A percentile compares a stretch with the other conserved stretches of the same genome.
These are phyloP conservation scores for Hemichromis elongatus DNA, from an alignment of 2,113 vertebrate species.

Conservation along the genomic window DNA sequence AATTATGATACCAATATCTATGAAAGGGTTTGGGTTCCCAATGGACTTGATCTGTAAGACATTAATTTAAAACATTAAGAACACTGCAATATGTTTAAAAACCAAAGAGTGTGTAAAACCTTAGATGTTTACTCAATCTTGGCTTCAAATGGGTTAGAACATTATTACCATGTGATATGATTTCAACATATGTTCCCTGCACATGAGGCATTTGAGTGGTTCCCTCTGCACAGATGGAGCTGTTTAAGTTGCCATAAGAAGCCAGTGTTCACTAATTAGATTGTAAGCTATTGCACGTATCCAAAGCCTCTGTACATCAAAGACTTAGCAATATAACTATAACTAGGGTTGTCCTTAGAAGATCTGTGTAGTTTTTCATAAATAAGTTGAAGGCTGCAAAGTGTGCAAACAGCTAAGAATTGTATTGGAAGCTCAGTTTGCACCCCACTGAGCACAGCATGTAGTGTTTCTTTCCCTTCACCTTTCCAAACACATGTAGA, in stretches of 20 bases:
- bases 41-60: not conserved
- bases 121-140: not conserved
- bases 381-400: not conserved
- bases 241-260: not conserved
- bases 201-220: not conserved
- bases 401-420: not conserved
- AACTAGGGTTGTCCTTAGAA: not conserved
- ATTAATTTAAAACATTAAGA: not conserved
- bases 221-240: not conserved
- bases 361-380: not conserved
- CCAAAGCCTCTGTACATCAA: not conserved
- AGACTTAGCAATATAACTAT: not conserved
- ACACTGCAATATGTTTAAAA: not conserved
- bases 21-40: not conserved
- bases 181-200: not conserved
- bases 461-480: constrained; percentile 15
- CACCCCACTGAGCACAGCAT: constrained; percentile 27
- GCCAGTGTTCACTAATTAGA: not conserved
- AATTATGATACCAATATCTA: not conserved
- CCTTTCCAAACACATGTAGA: constrained; percentile 15
- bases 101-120: not conserved
- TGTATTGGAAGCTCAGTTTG: not conserved
- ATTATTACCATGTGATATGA: not conserved
- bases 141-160: not conserved
- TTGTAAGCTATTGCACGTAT: not conserved